Evolutionary conservation across 92 coral and sea anemone genomes (phyloP).

Genomic region (Anthopleura xanthogrammica): DNA sequence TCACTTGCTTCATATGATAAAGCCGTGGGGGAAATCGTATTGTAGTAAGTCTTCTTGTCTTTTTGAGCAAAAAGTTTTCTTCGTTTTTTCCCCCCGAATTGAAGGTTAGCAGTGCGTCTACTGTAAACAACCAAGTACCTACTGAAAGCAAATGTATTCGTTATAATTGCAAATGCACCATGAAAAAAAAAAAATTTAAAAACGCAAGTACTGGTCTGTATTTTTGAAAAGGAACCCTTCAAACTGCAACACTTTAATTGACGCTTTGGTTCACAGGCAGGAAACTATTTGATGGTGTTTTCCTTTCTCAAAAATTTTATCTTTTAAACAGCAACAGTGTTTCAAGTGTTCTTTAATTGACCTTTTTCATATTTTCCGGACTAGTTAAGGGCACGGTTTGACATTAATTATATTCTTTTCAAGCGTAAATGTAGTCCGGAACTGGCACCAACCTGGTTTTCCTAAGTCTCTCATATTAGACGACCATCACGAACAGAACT

Average conservation of each 20-base stretch:
- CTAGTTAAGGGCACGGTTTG: not conserved
- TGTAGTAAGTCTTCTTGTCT: too few species aligned
- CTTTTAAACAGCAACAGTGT: slow-evolving; percentile 14
- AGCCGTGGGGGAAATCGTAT: too few species aligned
- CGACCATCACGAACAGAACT: not conserved
- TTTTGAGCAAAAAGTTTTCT: too few species aligned
- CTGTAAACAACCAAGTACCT: too few species aligned
- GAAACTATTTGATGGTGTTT: slow-evolving; percentile 1
- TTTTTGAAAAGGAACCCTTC: not conserved
- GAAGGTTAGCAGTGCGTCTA: too few species aligned
- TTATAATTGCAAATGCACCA: not conserved
- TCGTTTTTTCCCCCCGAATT: too few species aligned
- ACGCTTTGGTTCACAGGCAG: not conserved
- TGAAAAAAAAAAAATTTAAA: not conserved
- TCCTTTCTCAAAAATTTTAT: slow-evolving; percentile 3
- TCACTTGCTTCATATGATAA: too few species aligned
- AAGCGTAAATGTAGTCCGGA: slow-evolving; percentile 8
- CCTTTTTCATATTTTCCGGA: slow-evolving; percentile 20
- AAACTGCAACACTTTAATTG: slow-evolving; percentile 6
- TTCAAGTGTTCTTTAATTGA: slow-evolving; percentile 19
- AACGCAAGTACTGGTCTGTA: not conserved
- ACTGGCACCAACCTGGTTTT: slow-evolving; percentile 20
- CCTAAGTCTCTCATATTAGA: slow-evolving; percentile 8
- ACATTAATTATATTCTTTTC: slow-evolving; percentile 17
- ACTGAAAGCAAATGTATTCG: too few species aligned